Evolutionary conservation across 2,888 invertebrate genomes (phyloP).

Genomic region (Eudemis profundana): DNA sequence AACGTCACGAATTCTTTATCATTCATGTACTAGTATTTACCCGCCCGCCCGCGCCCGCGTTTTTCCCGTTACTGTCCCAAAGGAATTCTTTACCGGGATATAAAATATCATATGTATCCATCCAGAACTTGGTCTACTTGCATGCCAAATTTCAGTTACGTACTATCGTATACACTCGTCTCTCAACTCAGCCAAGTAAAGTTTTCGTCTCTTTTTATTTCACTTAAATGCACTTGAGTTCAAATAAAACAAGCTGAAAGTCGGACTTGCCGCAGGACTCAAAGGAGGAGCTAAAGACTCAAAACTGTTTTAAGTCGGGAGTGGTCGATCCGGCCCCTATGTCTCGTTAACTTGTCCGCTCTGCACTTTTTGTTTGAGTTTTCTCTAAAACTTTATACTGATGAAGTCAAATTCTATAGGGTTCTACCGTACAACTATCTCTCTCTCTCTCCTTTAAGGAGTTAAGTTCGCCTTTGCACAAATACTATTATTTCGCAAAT

Average conservation of each 20-base stretch:
- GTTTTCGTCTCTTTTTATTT: slow-evolving; percentile 12
- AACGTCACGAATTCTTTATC: too few relatives aligned
- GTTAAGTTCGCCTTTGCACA: too few relatives aligned
- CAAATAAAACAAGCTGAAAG: slow-evolving; percentile 24
- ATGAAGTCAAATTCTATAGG: too few relatives aligned
- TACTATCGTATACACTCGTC: not conserved
- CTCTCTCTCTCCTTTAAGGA: too few relatives aligned
- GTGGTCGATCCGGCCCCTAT: slow-evolving; percentile 40
- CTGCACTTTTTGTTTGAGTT: slow-evolving; percentile 25
- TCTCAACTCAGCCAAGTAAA: not conserved
- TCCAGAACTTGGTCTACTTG: too few relatives aligned
- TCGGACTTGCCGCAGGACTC: not conserved
- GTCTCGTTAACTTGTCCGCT: slow-evolving; percentile 32
- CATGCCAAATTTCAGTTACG: not conserved
- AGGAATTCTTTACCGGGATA: too few relatives aligned
- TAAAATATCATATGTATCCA: too few relatives aligned
- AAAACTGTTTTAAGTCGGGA: slow-evolving; percentile 26
- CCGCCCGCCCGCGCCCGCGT: too few relatives aligned
- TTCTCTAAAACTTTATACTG: slow-evolving; percentile 15
- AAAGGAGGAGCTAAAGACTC: slow-evolving; percentile 8
- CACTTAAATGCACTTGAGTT: slow-evolving; percentile 20
- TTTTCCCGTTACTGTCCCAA: too few relatives aligned
- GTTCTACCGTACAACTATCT: too few relatives aligned
- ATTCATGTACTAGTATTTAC: too few relatives aligned
- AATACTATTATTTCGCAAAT: too few relatives aligned